These are phyloP conservation scores for Tragelaphus scriptus DNA, from an alignment of 2,113 vertebrate species.

Conservation along the genomic window DNA sequence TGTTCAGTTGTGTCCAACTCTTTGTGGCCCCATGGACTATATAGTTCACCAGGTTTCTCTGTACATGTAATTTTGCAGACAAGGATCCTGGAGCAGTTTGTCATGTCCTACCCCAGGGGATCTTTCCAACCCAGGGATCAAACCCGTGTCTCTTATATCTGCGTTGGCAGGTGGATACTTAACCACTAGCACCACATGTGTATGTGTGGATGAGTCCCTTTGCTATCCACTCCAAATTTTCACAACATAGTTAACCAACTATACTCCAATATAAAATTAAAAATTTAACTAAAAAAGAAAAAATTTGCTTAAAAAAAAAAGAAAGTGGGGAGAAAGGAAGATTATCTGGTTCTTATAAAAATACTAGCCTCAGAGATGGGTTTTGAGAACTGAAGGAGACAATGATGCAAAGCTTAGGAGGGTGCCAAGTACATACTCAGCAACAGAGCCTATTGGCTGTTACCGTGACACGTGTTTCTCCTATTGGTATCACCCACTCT, in stretches of 20 bases:
- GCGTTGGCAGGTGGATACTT: not conserved
- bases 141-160: not conserved
- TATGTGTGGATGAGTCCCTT: not conserved
- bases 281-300: not conserved
- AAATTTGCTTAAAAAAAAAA: not conserved
- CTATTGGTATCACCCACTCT: not conserved
- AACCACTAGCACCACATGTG: not conserved
- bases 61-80: not conserved
- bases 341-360: not conserved
- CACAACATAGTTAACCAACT: not conserved
- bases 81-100: not conserved
- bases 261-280: not conserved
- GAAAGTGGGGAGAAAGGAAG: not conserved
- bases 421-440: not conserved
- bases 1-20: not conserved
- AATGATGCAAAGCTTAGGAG: not conserved
- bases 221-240: not conserved
- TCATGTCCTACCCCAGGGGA: not conserved
- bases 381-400: not conserved
- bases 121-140: not conserved
- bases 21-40: not conserved
- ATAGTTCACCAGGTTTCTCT: not conserved
- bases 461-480: not conserved
- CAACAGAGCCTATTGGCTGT: not conserved
- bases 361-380: not conserved